Evolutionary conservation across 2,113 vertebrate genomes (phyloP).

Genomic region (Oenanthe oenanthe): DNA sequence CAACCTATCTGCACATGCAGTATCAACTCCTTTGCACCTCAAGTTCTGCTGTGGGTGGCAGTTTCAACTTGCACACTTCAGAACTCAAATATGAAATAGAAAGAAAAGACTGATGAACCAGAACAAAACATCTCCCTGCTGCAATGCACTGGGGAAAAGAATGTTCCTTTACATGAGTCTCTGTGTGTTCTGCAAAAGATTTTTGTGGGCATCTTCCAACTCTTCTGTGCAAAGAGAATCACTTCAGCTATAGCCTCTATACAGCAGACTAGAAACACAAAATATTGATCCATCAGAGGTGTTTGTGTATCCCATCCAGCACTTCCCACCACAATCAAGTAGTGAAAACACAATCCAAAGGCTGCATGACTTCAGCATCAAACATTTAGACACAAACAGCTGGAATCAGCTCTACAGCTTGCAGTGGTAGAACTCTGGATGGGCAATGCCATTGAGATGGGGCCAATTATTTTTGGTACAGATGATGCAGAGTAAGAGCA

Average conservation of each 20-base stretch:
- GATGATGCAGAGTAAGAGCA: neutral
- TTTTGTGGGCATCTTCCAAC: neutral
- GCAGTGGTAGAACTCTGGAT: neutral
- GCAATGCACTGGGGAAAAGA: neutral
- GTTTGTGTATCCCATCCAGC: neutral
- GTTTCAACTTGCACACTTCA: neutral
- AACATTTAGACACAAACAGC: neutral
- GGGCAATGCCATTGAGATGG: neutral
- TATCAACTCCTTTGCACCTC: neutral
- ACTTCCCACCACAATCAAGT: neutral
- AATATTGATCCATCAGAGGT: neutral
- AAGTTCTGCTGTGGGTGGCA: neutral
- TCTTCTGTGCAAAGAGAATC: neutral
- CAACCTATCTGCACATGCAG: neutral
- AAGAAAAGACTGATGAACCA: neutral
- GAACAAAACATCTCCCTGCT: neutral
- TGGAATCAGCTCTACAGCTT: neutral
- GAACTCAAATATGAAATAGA: neutral
- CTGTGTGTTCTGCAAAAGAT: neutral
- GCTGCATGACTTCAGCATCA: neutral
- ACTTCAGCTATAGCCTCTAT: neutral
- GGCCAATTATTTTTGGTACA: neutral
- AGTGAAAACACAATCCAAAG: neutral
- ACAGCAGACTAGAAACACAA: neutral
- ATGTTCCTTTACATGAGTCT: neutral